Evolutionary conservation across 2,797 vertebrate species (phyloP).

Genomic region (Melanotaenia pygmaea): DNA sequence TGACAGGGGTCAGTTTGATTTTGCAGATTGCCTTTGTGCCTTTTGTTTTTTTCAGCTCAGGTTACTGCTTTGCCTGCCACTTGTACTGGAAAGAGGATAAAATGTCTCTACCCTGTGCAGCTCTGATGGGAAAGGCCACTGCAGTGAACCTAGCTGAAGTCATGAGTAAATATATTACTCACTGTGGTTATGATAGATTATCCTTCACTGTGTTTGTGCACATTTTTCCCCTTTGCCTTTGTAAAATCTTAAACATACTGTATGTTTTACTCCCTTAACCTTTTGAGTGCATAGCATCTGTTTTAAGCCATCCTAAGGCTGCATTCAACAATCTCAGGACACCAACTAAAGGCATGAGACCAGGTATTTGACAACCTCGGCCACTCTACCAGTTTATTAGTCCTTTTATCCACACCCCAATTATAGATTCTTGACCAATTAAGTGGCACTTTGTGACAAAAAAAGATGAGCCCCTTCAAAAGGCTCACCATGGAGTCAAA

Average conservation of each 20-base stretch:
- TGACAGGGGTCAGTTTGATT: conserved; percentile 92
- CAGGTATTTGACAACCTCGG: conserved; percentile 81
- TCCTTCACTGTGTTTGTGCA: conserved; percentile 20
- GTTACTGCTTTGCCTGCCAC: conserved; percentile 71
- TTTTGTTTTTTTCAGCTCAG: conserved; percentile 73
- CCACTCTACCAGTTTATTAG: conserved; percentile 84
- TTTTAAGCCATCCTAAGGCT: background rate
- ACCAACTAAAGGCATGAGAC: conserved; percentile 47
- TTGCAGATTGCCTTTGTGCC: conserved; percentile 82
- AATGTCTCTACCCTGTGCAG: conserved; percentile 53
- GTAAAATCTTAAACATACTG: background rate
- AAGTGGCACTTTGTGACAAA: conserved; percentile 88
- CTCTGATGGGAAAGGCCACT: conserved; percentile 51
- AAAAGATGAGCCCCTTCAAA: conserved; percentile 86
- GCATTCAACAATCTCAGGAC: conserved; percentile 49
- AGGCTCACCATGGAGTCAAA: conserved; percentile 82
- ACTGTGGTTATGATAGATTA: conserved; percentile 49
- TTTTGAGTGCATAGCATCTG: conserved; percentile 12
- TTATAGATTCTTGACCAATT: conserved; percentile 88
- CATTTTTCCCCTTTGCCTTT: background rate
- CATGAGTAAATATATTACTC: conserved; percentile 61
- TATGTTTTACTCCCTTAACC: conserved; percentile 3
- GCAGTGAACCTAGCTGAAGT: conserved; percentile 53
- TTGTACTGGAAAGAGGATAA: conserved; percentile 48
- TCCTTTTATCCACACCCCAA: conserved; percentile 83